Percentiles rank a stretch among this genome's conserved stretches.
Evolutionary conservation across 2,888 invertebrate species (phyloP).

Genomic region (Hypsopygia costalis): DNA sequence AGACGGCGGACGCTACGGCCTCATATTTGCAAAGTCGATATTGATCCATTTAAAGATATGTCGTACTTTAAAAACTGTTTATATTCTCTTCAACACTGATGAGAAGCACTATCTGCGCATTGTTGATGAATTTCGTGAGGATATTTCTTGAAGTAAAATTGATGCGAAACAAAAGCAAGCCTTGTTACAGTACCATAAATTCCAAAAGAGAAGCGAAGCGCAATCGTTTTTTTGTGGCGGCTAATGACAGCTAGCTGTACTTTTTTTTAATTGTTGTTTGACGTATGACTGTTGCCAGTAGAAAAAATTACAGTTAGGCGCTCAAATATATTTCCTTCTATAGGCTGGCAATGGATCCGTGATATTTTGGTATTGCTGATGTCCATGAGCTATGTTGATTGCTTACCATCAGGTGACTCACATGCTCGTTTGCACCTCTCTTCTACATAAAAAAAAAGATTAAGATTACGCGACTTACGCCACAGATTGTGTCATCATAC

Average conservation of each 20-base stretch:
- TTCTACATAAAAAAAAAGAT: too few relatives aligned
- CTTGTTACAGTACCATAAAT: constrained; percentile 79
- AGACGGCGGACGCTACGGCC: constrained; percentile 32
- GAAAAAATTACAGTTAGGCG: too few relatives aligned
- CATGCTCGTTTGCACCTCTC: too few relatives aligned
- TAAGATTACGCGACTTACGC: too few relatives aligned
- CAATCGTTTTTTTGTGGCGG: constrained; percentile 69
- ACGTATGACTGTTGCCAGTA: constrained; percentile 47
- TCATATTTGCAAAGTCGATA: constrained; percentile 48
- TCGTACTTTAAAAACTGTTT: constrained; percentile 35
- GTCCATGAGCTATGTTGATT: too few relatives aligned
- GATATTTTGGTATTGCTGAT: too few relatives aligned
- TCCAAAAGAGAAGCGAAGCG: constrained; percentile 80
- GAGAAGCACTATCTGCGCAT: constrained; percentile 48
- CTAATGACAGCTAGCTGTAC: constrained; percentile 64
- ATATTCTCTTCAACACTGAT: constrained; percentile 28
- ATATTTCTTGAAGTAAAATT: constrained; percentile 55
- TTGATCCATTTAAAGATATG: constrained; percentile 56
- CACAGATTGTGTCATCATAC: too few relatives aligned
- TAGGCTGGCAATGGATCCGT: too few relatives aligned
- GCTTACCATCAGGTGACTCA: too few relatives aligned
- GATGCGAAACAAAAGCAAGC: constrained; percentile 75
- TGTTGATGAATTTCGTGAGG: constrained; percentile 65
- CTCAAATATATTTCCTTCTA: too few relatives aligned
- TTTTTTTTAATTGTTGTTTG: constrained; percentile 50